Percentiles rank a stretch among this genome's conserved stretches.
These are phyloP conservation scores for Strix aluco DNA, from an alignment of 2,113 vertebrate species.

Conservation along the genomic window DNA sequence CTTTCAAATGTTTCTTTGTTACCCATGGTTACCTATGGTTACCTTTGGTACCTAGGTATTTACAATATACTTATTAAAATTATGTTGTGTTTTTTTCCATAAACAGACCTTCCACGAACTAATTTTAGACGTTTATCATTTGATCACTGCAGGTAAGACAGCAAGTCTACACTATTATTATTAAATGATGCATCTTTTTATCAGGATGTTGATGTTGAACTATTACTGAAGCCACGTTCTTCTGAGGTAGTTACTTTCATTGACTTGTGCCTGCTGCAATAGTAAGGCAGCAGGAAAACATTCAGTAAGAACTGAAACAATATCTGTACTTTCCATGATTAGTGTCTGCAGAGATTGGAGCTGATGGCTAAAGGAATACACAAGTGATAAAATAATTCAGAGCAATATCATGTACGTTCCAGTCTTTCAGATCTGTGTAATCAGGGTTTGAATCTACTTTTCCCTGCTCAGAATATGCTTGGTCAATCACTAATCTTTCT, in stretches of 20 bases:
- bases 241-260: background rate
- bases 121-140: conserved; percentile 93
- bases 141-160: conserved; percentile 93
- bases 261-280: background rate
- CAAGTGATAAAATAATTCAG: background rate
- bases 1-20: background rate
- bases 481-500: background rate
- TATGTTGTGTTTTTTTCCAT: background rate
- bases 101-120: conserved; percentile 85
- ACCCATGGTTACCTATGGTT: no score
- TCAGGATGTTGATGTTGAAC: background rate
- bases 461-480: background rate
- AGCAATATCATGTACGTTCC: fast-evolving
- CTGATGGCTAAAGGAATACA: background rate
- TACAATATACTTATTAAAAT: no score
- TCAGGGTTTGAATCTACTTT: background rate
- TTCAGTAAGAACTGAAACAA: background rate
- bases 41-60: no score
- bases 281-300: background rate
- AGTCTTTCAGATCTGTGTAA: background rate
- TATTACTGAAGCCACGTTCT: background rate
- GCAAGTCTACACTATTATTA: background rate
- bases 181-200: fast-evolving
- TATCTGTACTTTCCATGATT: fast-evolving
- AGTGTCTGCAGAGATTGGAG: background rate